phyloP scores from a whole-genome alignment of 2,888 invertebrate genomes.

The Arctia plantaginis region DNA sequence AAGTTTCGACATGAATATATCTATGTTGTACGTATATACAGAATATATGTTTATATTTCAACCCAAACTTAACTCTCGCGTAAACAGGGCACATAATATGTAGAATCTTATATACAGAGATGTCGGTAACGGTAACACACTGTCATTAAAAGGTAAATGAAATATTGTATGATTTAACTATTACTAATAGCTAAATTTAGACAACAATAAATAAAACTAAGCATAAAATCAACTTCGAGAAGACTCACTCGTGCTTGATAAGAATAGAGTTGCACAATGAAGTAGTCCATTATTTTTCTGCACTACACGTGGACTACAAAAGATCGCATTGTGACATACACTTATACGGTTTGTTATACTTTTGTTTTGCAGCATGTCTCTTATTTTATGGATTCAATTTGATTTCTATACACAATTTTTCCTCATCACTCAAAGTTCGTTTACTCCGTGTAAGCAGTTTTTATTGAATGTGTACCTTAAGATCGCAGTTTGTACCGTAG shows the following conservation, averaged over 20 bases:
- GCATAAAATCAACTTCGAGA: neutral
- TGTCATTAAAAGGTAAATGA: too few relatives aligned
- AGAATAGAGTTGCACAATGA: neutral
- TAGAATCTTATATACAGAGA: too few relatives aligned
- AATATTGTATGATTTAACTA: too few relatives aligned
- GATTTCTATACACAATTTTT: neutral
- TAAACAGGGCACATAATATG: too few relatives aligned
- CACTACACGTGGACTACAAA: neutral
- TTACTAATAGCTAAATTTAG: neutral
- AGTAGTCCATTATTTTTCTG: neutral
- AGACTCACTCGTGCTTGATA: neutral
- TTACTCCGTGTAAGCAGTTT: neutral
- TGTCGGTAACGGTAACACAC: too few relatives aligned
- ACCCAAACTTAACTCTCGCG: too few relatives aligned
- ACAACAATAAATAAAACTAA: neutral
- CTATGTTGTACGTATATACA: too few relatives aligned
- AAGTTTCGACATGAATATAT: too few relatives aligned
- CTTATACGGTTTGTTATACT: neutral
- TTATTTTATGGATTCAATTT: neutral
- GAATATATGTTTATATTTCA: too few relatives aligned
- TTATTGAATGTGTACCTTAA: conserved; percentile 6
- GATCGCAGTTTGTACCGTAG: conserved; percentile 9
- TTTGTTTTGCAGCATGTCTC: neutral
- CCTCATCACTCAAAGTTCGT: neutral
- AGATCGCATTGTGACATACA: neutral